Evolutionary conservation across 2,888 invertebrate genomes (phyloP).

Genomic region (Metopia argyrocephala): DNA sequence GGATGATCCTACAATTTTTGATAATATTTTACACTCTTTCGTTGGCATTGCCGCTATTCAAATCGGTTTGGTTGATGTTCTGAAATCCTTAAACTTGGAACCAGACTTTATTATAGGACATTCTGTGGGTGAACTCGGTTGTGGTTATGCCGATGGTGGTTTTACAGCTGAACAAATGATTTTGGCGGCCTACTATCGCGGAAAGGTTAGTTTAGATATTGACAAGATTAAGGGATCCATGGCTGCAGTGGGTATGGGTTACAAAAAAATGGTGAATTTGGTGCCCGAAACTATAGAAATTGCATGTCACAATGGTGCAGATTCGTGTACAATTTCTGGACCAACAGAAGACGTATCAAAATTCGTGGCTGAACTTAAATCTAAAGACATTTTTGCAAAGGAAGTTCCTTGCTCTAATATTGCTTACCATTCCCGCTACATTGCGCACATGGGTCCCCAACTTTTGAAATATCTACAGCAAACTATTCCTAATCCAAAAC

Average conservation of each 20-base stretch:
- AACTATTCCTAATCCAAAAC: constrained; percentile 83
- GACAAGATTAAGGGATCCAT: constrained; percentile 87
- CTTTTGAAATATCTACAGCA: constrained; percentile 83
- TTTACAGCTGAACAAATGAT: constrained; percentile 93
- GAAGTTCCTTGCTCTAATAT: constrained; percentile 92
- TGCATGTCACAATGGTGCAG: constrained; percentile 92
- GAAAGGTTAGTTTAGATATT: constrained; percentile 86
- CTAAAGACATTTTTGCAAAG: constrained; percentile 88
- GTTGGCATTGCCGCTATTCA: constrained; percentile 86
- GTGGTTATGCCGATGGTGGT: constrained; percentile 96
- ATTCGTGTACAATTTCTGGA: constrained; percentile 94
- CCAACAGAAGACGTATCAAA: constrained; percentile 84
- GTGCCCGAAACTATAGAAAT: constrained; percentile 89
- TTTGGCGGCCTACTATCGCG: constrained; percentile 89
- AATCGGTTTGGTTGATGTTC: constrained; percentile 83
- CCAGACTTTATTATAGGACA: constrained; percentile 91
- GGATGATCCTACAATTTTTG: constrained; percentile 81
- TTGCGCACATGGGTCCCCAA: constrained; percentile 83
- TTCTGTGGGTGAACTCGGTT: constrained; percentile 96
- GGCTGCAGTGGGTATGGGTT: constrained; percentile 90
- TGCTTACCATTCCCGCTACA: constrained; percentile 93
- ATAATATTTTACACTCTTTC: constrained; percentile 85
- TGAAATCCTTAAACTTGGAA: constrained; percentile 81
- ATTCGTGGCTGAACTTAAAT: constrained; percentile 84
- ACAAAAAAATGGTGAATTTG: constrained; percentile 80